Conservation (phyloP, 2,888 invertebrate genomes). For the Tipula unca region DNA sequence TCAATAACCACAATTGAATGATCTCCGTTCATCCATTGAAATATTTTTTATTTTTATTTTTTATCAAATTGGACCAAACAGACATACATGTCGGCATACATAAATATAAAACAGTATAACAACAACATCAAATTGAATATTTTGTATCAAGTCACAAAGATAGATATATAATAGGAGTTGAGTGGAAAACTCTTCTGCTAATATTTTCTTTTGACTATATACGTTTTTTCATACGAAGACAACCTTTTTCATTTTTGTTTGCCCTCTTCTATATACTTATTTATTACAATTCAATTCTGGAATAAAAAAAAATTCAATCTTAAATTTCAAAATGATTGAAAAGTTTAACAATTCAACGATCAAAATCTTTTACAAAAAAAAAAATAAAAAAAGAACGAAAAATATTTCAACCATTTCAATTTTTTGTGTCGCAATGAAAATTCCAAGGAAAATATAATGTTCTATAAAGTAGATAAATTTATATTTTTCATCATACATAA, state of each 20-base stretch:
- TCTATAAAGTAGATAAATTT: not conserved
- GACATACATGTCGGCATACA: too few species aligned
- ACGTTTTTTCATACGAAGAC: not conserved
- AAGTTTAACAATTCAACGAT: not conserved
- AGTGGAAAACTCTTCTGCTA: not conserved
- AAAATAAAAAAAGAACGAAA: too few species aligned
- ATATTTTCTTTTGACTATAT: not conserved
- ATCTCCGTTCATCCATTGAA: too few species aligned
- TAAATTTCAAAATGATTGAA: not conserved
- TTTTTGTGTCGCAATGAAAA: not conserved
- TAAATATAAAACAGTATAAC: too few species aligned
- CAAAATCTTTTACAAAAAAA: not conserved
- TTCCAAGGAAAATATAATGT: not conserved
- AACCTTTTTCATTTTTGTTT: not conserved
- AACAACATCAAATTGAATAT: not conserved
- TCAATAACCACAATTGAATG: too few species aligned
- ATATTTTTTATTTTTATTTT: too few species aligned
- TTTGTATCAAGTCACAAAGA: not conserved
- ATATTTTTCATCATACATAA: not conserved
- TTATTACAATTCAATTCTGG: too few species aligned
- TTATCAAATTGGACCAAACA: not conserved
- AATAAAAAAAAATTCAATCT: not conserved
- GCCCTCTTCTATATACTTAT: not conserved
- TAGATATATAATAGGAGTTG: too few species aligned
- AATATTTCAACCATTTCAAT: not conserved